These are phyloP conservation scores for Austrofundulus limnaeus DNA, from an alignment of 2,113 vertebrate genomes.

Conservation along the genomic window DNA sequence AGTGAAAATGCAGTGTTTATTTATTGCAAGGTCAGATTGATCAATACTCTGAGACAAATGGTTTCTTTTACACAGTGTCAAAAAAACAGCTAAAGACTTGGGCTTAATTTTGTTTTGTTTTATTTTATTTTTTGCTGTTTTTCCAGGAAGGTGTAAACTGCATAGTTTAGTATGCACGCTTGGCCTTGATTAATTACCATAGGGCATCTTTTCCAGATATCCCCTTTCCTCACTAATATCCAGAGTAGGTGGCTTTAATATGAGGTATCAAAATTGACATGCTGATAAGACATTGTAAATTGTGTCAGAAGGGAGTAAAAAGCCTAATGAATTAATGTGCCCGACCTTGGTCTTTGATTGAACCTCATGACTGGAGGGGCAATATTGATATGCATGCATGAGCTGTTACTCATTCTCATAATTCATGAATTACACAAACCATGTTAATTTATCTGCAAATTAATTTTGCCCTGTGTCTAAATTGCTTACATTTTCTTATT, in stretches of 20 bases:
- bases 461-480: constrained; percentile 6
- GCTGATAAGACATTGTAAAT: constrained; percentile 27
- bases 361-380: constrained; percentile 10
- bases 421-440: constrained; percentile 27
- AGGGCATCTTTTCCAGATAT: constrained; percentile 8
- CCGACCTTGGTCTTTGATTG: constrained; percentile 22
- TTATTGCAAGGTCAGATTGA: too few species aligned
- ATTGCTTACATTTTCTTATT: too few species aligned
- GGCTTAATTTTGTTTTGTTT: too few species aligned
- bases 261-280: constrained; percentile 20
- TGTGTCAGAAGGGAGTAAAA: constrained; percentile 22
- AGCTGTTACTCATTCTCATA: constrained; percentile 18
- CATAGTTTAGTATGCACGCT: constrained; percentile 27
- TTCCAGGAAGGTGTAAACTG: neutral
- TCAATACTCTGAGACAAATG: too few species aligned
- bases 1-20: too few species aligned
- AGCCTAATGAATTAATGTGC: constrained; percentile 38
- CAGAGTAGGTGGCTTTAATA: constrained; percentile 14
- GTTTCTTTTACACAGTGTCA: too few species aligned
- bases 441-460: constrained; percentile 1
- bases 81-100: too few species aligned
- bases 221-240: constrained; percentile 4
- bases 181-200: constrained; percentile 26
- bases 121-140: too few species aligned
- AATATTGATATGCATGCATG: constrained; percentile 26